Percentiles rank a stretch among this genome's conserved stretches.
Evolutionary conservation across 2,888 invertebrate species (phyloP).

Genomic region (Pyrrhosoma nymphula): DNA sequence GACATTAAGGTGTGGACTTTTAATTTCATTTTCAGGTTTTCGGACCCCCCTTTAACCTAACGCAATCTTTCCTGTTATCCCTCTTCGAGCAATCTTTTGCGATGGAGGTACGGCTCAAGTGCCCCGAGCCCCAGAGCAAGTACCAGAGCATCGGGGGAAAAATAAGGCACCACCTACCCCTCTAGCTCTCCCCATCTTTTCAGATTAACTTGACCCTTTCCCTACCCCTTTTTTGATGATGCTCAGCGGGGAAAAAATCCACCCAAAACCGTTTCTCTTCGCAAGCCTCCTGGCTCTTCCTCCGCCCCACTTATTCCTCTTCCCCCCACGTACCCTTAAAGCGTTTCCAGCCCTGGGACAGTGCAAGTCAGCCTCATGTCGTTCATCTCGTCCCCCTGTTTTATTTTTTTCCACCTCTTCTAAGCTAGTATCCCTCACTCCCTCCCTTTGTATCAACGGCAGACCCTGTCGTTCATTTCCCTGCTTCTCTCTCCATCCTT

Average conservation of each 20-base stretch:
- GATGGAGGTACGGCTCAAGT: neutral
- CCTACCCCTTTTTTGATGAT: slow-evolving; percentile 15
- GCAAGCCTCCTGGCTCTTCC: neutral
- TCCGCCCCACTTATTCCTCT: neutral
- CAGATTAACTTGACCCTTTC: neutral
- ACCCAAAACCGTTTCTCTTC: neutral
- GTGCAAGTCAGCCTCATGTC: neutral
- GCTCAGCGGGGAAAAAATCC: neutral
- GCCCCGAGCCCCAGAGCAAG: neutral
- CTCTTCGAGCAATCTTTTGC: neutral
- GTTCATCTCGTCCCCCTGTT: neutral
- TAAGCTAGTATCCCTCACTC: too few species aligned
- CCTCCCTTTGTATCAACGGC: neutral
- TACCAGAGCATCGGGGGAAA: neutral
- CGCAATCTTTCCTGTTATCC: neutral
- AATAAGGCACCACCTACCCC: slow-evolving; percentile 13
- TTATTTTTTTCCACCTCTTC: neutral
- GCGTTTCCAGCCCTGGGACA: neutral
- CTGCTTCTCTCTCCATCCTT: neutral
- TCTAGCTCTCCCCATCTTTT: neutral
- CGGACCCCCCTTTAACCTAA: neutral
- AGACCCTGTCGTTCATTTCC: neutral
- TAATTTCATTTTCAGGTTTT: neutral
- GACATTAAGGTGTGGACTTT: neutral
- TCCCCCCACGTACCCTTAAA: neutral